Evolutionary conservation across 1,140 invertebrate species (phyloP).

Genomic region (Dreissena polymorpha): DNA sequence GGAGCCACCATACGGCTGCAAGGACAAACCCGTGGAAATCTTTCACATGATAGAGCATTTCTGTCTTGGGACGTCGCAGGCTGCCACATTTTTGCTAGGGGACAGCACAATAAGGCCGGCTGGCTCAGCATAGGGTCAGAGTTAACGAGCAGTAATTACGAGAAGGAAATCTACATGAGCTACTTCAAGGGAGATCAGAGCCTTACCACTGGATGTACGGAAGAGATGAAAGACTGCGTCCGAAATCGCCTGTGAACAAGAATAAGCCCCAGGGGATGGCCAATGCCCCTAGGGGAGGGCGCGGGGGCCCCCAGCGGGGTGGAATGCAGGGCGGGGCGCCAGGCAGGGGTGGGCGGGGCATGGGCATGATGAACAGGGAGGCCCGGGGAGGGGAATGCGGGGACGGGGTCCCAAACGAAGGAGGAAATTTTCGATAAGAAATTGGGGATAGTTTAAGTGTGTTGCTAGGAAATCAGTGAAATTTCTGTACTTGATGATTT

Average conservation of each 20-base stretch:
- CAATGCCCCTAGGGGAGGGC: conserved; percentile 78
- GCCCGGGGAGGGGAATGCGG: conserved; percentile 32
- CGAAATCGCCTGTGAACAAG: conserved; percentile 97
- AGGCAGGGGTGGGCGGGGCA: conserved; percentile 59
- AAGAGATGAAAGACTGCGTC: conserved; percentile 94
- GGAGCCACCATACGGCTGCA: conserved; percentile 93
- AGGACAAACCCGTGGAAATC: conserved; percentile 98
- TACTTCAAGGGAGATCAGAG: conserved; percentile 88
- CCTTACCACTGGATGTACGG: conserved; percentile 94
- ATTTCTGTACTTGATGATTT: no score
- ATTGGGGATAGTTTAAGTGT: no score
- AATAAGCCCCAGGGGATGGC: conserved; percentile 80
- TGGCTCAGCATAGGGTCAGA: conserved; percentile 98
- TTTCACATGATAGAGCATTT: conserved; percentile 99
- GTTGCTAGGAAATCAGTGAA: no score
- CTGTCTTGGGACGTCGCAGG: conserved; percentile 93
- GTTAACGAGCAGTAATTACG: conserved; percentile 97
- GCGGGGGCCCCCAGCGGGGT: conserved; percentile 69
- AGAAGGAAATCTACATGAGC: conserved; percentile 90
- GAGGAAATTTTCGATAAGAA: conserved; percentile 22
- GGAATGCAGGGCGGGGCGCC: conserved; percentile 73
- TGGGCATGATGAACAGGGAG: conserved; percentile 61
- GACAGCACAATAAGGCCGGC: conserved; percentile 95
- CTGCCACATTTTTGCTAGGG: conserved; percentile 96
- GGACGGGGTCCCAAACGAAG: conserved; percentile 48